These are phyloP conservation scores for Microcebus lehilahytsara DNA, from an alignment of 2,113 vertebrate species.

Conservation along the genomic window DNA sequence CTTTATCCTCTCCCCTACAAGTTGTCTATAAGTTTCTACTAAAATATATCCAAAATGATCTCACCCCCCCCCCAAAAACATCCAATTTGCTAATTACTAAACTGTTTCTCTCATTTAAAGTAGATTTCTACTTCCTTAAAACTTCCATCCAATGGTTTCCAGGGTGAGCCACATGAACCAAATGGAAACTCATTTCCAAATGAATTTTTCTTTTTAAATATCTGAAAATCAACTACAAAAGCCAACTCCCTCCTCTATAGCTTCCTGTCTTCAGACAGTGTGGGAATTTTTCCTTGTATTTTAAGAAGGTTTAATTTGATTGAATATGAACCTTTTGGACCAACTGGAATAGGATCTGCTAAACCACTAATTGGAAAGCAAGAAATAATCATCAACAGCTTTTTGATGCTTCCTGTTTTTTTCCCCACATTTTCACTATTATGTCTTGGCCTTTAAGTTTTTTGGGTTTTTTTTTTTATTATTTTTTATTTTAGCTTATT, in stretches of 20 bases:
- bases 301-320: background rate
- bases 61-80: background rate
- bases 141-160: background rate
- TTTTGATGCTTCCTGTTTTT: background rate
- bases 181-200: background rate
- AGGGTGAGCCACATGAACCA: background rate
- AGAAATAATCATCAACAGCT: background rate
- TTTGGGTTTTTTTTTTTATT: too few relatives aligned
- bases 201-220: slow-evolving; percentile 10
- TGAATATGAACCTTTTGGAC: background rate
- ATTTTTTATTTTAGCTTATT: too few relatives aligned
- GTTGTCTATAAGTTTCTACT: background rate
- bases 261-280: background rate
- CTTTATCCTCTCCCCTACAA: background rate
- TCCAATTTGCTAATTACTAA: background rate
- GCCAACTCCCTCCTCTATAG: background rate
- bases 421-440: background rate
- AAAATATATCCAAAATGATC: background rate
- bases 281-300: background rate
- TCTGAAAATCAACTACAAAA: background rate
- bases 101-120: background rate
- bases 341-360: slow-evolving; percentile 16
- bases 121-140: background rate
- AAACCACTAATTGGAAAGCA: background rate
- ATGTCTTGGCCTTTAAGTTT: background rate